These are phyloP conservation scores for Ardeotis arabs DNA, from an alignment of 2,113 vertebrate species.

Conservation along the genomic window DNA sequence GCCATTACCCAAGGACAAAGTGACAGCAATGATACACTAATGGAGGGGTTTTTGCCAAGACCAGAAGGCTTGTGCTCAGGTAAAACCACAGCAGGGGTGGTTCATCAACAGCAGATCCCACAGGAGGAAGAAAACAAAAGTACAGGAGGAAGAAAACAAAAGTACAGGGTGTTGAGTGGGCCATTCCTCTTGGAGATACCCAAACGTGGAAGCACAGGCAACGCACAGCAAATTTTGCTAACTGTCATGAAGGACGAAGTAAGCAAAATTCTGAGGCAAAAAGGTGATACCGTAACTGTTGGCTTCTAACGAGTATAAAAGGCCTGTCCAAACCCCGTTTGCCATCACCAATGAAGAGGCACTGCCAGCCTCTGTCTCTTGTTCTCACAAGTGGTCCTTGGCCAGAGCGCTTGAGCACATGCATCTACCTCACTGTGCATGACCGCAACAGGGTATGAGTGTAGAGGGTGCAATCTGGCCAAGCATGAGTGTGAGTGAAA, in stretches of 20 bases:
- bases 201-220: fast-evolving
- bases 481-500: neutral
- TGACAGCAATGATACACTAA: neutral
- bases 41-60: neutral
- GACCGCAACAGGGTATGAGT: neutral
- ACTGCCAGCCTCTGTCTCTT: neutral
- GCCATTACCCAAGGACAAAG: neutral
- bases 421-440: neutral
- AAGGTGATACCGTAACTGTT: neutral
- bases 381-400: neutral
- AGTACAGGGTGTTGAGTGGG: neutral
- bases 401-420: neutral
- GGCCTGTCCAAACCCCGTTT: neutral
- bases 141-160: neutral
- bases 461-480: neutral
- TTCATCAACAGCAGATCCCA: neutral
- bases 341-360: neutral
- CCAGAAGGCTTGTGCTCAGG: neutral
- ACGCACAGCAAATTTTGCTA: neutral
- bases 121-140: neutral
- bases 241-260: too few relatives aligned
- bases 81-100: neutral
- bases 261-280: neutral
- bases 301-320: neutral
- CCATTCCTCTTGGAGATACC: neutral